Evolutionary conservation across 1,140 invertebrate genomes (phyloP).

Genomic region (Heliconius himera): DNA sequence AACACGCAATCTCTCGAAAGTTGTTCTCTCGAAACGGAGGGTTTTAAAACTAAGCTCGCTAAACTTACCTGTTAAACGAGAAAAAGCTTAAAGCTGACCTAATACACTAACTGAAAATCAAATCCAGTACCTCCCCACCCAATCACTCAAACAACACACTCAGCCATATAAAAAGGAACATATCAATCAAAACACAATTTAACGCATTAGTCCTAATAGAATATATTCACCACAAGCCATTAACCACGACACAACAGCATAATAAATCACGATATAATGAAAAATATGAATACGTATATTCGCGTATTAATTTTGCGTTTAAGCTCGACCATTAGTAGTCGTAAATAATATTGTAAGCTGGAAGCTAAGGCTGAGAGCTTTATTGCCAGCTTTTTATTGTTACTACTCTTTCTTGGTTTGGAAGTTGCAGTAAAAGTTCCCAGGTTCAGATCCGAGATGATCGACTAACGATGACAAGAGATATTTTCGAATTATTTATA

Average conservation of each 20-base stretch:
- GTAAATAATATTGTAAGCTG: conserved; percentile 13
- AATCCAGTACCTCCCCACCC: not conserved
- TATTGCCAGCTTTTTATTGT: not conserved
- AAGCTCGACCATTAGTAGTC: conserved; percentile 17
- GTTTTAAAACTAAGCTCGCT: too few relatives aligned
- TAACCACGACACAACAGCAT: conserved; percentile 10
- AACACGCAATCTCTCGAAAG: too few relatives aligned
- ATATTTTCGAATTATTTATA: too few relatives aligned
- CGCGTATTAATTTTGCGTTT: conserved; percentile 35
- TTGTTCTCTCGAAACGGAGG: too few relatives aligned
- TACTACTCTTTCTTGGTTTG: not conserved
- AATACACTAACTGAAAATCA: not conserved
- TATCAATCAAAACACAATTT: conserved; percentile 27
- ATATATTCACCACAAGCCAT: conserved; percentile 19
- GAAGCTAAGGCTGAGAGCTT: not conserved
- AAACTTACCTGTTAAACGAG: too few relatives aligned
- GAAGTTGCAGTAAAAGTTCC: not conserved
- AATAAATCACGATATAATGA: conserved; percentile 38
- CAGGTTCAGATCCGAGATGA: too few relatives aligned
- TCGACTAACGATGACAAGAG: too few relatives aligned
- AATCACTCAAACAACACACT: not conserved
- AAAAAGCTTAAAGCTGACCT: too few relatives aligned
- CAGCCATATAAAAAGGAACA: conserved; percentile 9
- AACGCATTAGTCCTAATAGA: conserved; percentile 27
- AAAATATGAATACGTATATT: conserved; percentile 34